Percentiles rank a stretch among this genome's conserved stretches.
phyloP scores from a whole-genome alignment of 2,797 vertebrate genomes.

The Anniella stebbinsi region DNA sequence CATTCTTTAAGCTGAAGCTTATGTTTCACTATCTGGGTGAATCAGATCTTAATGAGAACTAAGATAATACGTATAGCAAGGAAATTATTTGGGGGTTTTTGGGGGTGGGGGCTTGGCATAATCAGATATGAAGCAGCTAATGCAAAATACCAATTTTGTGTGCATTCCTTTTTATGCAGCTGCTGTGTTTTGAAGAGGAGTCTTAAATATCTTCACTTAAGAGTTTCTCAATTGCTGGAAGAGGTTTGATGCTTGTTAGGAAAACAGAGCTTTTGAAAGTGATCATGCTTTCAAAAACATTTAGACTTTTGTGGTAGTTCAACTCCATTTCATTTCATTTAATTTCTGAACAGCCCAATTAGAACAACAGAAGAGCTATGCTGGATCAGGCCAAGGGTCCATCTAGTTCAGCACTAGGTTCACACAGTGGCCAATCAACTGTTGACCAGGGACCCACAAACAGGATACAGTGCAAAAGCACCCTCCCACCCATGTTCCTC shows the following conservation, averaged over 20 bases:
- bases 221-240: not conserved
- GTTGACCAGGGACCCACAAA: too few species aligned
- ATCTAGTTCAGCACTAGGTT: too few species aligned
- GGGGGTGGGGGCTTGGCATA: not conserved
- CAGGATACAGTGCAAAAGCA: too few species aligned
- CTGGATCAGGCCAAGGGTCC: too few species aligned
- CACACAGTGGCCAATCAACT: too few species aligned
- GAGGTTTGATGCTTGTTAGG: not conserved
- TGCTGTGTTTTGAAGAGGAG: not conserved
- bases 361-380: too few species aligned
- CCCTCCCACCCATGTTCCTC: too few species aligned
- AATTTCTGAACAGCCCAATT: too few species aligned
- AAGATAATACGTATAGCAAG: not conserved
- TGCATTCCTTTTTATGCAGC: too few species aligned
- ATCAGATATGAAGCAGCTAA: not conserved
- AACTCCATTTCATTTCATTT: too few species aligned
- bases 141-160: not conserved
- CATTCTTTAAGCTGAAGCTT: not conserved
- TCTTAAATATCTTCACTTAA: not conserved
- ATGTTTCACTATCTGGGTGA: not conserved
- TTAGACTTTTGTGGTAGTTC: not conserved
- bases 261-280: not conserved
- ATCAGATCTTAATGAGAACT: constrained; percentile 6
- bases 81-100: not conserved
- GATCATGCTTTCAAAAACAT: not conserved